Base-by-base conservation (phyloP, 2,113 vertebrate genomes). In the Xiphorhynchus elegans region DNA sequence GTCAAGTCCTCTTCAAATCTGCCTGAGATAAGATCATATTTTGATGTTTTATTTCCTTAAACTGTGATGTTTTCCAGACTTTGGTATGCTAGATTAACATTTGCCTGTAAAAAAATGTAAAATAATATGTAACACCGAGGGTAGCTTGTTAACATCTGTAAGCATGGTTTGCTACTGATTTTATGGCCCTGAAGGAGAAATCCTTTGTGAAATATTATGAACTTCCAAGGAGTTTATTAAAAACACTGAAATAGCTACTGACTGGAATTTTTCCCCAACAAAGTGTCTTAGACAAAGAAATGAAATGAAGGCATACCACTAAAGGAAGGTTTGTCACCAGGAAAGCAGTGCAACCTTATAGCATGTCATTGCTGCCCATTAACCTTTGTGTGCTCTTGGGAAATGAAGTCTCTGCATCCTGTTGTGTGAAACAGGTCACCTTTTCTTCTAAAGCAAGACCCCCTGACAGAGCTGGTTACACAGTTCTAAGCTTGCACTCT, bases 121-220 rank as follows among this genome's bases (percentile, higher is more conserved):
- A 95, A 73, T 70, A 82, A 40, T 42, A 26, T 13, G 10, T 44
- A 87, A 60, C 29, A 85, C 56, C 66, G 82, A 82, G 87, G 75
- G 7, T 88, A 92, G 55, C 42, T 93, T 92, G 35, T 89, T 96
- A 88, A 88, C 85, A 89, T 58, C 89, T 95, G 80, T 84, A 75
- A 89, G 67, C 70, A 94, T 58, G 55, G 74, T 87, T 68, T 92
- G 73, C 73, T 96, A 84, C 69, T 50, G 28, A 76, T 92, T 96
- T 82, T 96, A 52, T 88, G 81, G 52, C 42, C n/a, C 20, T 75
- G 44, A 77, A 91, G 63, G 72, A 75, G 47, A 90, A 90, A 74
- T 89, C 31, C 24, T 78, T 87, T 74, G 44, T 93, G 29, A 79
- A 80, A 59, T 44, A 21, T 7, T 76, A 82, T 93, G 37, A 93